Evolutionary conservation across 1,140 invertebrate genomes (phyloP).

Genomic region (Cepaea nemoralis): DNA sequence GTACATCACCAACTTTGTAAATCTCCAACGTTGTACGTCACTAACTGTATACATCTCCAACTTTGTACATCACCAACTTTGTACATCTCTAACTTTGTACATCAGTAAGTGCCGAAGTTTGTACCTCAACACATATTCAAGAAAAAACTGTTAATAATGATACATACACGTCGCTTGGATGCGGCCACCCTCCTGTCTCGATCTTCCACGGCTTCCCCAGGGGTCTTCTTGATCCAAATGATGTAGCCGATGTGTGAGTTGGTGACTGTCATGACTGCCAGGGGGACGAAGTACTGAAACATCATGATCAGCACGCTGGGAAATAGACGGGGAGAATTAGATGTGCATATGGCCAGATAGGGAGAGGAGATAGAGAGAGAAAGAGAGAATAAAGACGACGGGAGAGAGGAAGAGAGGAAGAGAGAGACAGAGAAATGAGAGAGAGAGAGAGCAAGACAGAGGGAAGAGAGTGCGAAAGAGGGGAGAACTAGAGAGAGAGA

Average conservation of each 20-base stretch:
- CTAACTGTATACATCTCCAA: too few relatives aligned
- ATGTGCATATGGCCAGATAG: background rate
- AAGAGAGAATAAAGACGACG: background rate
- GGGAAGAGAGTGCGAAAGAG: background rate
- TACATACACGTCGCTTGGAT: constrained; percentile 89
- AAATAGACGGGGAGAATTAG: background rate
- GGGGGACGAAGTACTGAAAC: constrained; percentile 87
- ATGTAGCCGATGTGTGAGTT: constrained; percentile 87
- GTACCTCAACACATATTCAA: too few relatives aligned
- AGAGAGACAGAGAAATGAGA: background rate
- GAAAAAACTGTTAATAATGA: too few relatives aligned
- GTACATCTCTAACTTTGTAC: too few relatives aligned
- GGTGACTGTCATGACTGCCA: constrained; percentile 85
- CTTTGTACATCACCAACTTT: too few relatives aligned
- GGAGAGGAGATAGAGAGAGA: too few relatives aligned
- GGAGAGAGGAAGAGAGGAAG: background rate
- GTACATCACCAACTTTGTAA: too few relatives aligned
- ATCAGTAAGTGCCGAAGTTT: too few relatives aligned
- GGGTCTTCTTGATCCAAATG: constrained; percentile 88
- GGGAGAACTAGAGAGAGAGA: too few relatives aligned
- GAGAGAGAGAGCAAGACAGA: background rate
- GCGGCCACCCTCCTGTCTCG: constrained; percentile 86
- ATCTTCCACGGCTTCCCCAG: constrained; percentile 86
- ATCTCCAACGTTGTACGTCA: too few relatives aligned
- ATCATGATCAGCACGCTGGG: constrained; percentile 81